Conservation (phyloP, 1,140 invertebrate genomes). For the Drosophila orosa region DNA sequence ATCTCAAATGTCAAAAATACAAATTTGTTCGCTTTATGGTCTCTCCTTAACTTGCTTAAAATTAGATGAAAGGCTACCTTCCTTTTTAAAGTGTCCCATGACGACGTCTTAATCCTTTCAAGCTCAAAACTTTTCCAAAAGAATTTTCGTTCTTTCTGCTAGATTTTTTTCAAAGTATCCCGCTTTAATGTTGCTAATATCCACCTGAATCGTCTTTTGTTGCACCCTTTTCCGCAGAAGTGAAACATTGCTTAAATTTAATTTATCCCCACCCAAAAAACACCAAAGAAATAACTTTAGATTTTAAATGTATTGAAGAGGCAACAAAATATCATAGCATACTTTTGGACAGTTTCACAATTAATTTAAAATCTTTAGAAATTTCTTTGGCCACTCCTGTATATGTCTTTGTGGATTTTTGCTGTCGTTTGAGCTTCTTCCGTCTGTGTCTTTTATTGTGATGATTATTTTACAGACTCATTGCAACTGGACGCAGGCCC, state of each 20-base stretch:
- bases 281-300: not conserved
- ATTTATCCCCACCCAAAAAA: not conserved
- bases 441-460: slow-evolving; percentile 47
- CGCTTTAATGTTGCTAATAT: slow-evolving; percentile 10
- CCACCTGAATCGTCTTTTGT: slow-evolving; percentile 6
- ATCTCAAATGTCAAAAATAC: not conserved
- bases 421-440: slow-evolving; percentile 28
- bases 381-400: not conserved
- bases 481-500: slow-evolving; percentile 81
- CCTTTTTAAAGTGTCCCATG: not conserved
- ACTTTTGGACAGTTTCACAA: not conserved
- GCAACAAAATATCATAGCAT: not conserved
- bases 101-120: not conserved
- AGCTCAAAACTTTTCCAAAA: not conserved
- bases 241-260: not conserved
- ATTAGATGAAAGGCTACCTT: not conserved
- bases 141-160: not conserved
- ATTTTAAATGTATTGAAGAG: not conserved
- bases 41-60: not conserved
- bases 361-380: not conserved
- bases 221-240: slow-evolving; percentile 23
- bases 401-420: slow-evolving; percentile 23
- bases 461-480: slow-evolving; percentile 75
- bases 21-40: too few relatives aligned
- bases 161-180: not conserved